These are phyloP conservation scores for Macropis europaea DNA, from an alignment of 2,888 invertebrate species.

Conservation along the genomic window DNA sequence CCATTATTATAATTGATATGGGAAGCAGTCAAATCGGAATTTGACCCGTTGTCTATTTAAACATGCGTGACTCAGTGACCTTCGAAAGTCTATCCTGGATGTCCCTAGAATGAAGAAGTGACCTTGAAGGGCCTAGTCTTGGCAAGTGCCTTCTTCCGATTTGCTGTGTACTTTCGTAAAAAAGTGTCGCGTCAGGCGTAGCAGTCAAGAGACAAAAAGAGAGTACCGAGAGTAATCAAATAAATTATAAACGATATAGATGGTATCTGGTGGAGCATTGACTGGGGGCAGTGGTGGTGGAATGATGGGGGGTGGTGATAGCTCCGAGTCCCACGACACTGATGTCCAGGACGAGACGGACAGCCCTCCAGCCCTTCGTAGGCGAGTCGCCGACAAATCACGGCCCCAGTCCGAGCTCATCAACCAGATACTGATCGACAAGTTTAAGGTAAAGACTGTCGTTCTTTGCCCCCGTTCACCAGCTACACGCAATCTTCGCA, in stretches of 20 bases:
- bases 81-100: too few species aligned
- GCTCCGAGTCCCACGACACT: conserved; percentile 83
- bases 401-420: conserved; percentile 83
- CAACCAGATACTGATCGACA: conserved; percentile 83
- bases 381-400: conserved; percentile 79
- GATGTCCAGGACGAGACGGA: conserved; percentile 81
- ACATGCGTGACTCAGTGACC: too few species aligned
- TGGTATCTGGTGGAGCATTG: conserved; percentile 80
- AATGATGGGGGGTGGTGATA: conserved; percentile 80
- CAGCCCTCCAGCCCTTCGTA: conserved; percentile 81
- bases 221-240: conserved; percentile 24
- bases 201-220: neutral
- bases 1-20: too few species aligned
- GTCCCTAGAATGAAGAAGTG: too few species aligned
- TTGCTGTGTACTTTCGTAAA: neutral
- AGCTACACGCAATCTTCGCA: conserved; percentile 11
- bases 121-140: too few species aligned
- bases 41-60: too few species aligned
- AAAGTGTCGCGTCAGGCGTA: neutral
- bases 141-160: too few species aligned
- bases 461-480: conserved; percentile 26
- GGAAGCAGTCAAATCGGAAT: too few species aligned
- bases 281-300: conserved; percentile 78
- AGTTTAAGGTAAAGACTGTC: conserved; percentile 79
- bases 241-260: conserved; percentile 74